Conservation (phyloP, 2,888 invertebrate genomes). For the Synanthedon tipuliformis region DNA sequence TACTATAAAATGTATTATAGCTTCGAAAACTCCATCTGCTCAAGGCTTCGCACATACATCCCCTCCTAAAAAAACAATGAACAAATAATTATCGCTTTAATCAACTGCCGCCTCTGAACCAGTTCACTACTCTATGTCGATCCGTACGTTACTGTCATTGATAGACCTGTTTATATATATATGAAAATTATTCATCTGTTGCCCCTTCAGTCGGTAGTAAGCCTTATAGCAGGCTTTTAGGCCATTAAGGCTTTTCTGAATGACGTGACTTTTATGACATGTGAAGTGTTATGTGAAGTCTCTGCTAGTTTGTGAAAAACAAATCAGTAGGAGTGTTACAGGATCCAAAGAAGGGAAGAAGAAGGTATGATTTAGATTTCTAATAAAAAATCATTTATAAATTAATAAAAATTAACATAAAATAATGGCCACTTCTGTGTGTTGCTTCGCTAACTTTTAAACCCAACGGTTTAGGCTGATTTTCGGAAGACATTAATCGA, state of each 20-base stretch:
- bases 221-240: not conserved
- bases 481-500: too few relatives aligned
- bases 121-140: constrained; percentile 17
- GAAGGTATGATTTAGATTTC: not conserved
- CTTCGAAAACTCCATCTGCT: not conserved
- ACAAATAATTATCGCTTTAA: not conserved
- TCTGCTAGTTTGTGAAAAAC: constrained; percentile 31
- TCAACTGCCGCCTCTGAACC: constrained; percentile 11
- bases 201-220: constrained; percentile 11
- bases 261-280: not conserved
- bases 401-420: too few relatives aligned
- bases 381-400: too few relatives aligned
- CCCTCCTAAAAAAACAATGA: not conserved
- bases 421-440: too few relatives aligned
- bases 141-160: constrained; percentile 7
- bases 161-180: constrained; percentile 8
- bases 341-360: not conserved
- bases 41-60: not conserved
- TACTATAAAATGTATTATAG: too few relatives aligned
- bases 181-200: constrained; percentile 11
- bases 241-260: not conserved
- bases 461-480: too few relatives aligned
- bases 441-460: too few relatives aligned
- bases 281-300: constrained; percentile 6
- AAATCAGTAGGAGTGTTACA: constrained; percentile 26